phyloP scores from a whole-genome alignment of 2,888 invertebrate species.

The Acleris cristana region DNA sequence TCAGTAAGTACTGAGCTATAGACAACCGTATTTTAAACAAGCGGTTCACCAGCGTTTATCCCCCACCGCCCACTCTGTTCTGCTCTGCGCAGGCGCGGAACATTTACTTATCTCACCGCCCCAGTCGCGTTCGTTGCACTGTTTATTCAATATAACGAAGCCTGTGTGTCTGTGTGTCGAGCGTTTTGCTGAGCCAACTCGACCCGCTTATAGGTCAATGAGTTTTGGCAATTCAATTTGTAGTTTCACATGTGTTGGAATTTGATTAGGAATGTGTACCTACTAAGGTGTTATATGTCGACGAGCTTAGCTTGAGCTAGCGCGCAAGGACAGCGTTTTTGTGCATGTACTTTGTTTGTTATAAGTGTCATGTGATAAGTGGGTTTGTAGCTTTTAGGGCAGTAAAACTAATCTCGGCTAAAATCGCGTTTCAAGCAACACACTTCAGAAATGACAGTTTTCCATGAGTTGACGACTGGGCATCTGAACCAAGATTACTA shows the following conservation, averaged over 20 bases:
- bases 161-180: slow-evolving; percentile 8
- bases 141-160: slow-evolving; percentile 35
- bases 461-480: too few relatives aligned
- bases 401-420: too few relatives aligned
- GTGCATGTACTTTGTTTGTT: too few relatives aligned
- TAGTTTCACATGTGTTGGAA: background rate
- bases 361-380: too few relatives aligned
- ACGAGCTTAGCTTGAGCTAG: too few relatives aligned
- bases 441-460: too few relatives aligned
- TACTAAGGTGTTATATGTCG: background rate
- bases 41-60: slow-evolving; percentile 2
- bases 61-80: slow-evolving; percentile 3
- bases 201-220: background rate
- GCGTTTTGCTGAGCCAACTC: background rate
- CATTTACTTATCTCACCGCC: slow-evolving; percentile 27
- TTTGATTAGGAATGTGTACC: background rate
- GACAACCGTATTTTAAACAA: too few relatives aligned
- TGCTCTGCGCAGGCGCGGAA: slow-evolving; percentile 12
- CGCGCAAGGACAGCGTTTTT: too few relatives aligned
- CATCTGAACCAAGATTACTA: too few relatives aligned
- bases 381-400: too few relatives aligned
- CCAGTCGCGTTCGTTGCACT: slow-evolving; percentile 24
- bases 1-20: too few relatives aligned
- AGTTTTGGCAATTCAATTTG: background rate
- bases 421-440: too few relatives aligned